A percentile compares a stretch with the other conserved stretches of the same genome.
Evolutionary conservation across 2,797 vertebrate genomes (phyloP).

Genomic region (Manis javanica): DNA sequence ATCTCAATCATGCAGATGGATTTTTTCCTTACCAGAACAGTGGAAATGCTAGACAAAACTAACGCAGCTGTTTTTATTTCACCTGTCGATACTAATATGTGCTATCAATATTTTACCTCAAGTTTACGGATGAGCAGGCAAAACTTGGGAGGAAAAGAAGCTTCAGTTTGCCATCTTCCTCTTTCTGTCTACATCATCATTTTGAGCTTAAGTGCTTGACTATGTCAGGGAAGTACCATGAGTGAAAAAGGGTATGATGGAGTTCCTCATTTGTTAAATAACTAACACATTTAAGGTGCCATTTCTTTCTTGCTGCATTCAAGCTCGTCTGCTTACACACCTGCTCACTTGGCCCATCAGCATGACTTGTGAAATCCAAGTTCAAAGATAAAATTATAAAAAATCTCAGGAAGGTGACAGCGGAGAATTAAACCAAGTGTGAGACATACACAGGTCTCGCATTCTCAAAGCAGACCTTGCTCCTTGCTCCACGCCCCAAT

Average conservation of each 20-base stretch:
- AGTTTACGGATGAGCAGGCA: background rate
- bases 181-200: background rate
- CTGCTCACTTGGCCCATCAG: background rate
- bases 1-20: background rate
- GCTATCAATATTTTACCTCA: background rate
- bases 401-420: background rate
- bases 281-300: background rate
- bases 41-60: background rate
- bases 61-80: background rate
- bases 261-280: background rate
- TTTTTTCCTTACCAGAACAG: background rate
- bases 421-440: background rate
- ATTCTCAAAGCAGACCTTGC: background rate
- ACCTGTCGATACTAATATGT: background rate
- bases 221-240: background rate
- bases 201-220: background rate
- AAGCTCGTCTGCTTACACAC: background rate
- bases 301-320: background rate
- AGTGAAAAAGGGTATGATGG: background rate
- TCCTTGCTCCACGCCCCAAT: background rate
- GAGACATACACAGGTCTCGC: background rate
- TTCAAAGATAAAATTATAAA: slow-evolving; percentile 4
- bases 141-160: background rate
- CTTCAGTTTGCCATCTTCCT: background rate
- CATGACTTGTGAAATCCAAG: background rate